Conservation (phyloP, 2,113 vertebrate species). For the Sorex fumeus region DNA sequence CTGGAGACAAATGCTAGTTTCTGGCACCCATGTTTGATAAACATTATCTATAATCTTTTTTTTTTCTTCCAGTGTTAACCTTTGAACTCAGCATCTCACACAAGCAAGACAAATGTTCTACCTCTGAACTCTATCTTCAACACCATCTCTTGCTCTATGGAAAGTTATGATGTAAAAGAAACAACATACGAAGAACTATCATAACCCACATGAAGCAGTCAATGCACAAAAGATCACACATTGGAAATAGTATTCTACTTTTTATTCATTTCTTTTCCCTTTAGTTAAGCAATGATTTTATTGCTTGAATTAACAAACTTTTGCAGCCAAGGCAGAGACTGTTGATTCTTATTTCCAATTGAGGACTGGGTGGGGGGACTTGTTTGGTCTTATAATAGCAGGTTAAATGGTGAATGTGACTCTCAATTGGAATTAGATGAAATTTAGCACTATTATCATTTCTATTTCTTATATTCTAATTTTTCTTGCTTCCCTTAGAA, state of each 20-base stretch:
- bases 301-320: constrained; percentile 90
- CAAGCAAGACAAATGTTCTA: neutral
- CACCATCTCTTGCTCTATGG: constrained; percentile 4
- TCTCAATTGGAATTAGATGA: constrained; percentile 98
- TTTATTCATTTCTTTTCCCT: neutral
- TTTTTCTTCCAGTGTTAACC: no score
- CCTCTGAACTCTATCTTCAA: neutral
- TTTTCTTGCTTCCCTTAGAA: constrained; percentile 44
- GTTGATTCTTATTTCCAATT: constrained; percentile 99
- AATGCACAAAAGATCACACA: neutral
- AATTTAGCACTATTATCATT: constrained; percentile 99
- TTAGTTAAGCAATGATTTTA: constrained; percentile 89
- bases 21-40: no score
- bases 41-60: no score
- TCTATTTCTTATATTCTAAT: neutral
- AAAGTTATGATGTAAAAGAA: constrained; percentile 22
- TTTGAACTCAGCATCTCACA: no score
- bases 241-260: constrained; percentile 6
- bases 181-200: constrained; percentile 15
- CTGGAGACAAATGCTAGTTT: no score
- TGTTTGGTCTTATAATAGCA: constrained; percentile 99
- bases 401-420: constrained; percentile 93
- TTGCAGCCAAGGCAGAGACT: constrained; percentile 98
- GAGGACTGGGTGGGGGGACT: constrained; percentile 92
- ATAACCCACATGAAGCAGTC: neutral